phyloP scores from a whole-genome alignment of 2,888 invertebrate genomes.

The Epistrophe grossulariae region DNA sequence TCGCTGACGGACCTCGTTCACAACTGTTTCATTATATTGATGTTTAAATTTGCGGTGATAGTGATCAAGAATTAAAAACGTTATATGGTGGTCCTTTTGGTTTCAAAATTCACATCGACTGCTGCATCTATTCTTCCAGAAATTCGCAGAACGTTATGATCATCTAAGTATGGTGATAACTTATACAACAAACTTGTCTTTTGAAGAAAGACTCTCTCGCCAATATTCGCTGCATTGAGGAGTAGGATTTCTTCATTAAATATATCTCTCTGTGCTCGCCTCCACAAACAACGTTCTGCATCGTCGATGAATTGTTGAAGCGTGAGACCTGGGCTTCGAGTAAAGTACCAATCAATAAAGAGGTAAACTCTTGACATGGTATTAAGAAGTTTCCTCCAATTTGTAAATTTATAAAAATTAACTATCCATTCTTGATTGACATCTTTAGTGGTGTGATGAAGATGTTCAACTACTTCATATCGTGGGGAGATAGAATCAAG shows the following conservation, averaged over 20 bases:
- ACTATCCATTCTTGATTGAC: no score
- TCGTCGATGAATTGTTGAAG: no score
- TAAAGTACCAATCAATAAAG: no score
- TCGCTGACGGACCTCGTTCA: conserved; percentile 55
- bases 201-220: no score
- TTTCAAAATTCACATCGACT: not conserved
- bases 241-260: conserved; percentile 23
- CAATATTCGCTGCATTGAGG: conserved; percentile 11
- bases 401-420: no score
- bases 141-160: conserved; percentile 4
- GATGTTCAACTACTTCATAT: no score
- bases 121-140: conserved; percentile 46
- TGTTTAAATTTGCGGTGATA: conserved; percentile 24
- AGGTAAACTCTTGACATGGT: no score
- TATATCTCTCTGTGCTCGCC: conserved; percentile 30
- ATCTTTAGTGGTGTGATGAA: no score
- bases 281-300: conserved; percentile 31
- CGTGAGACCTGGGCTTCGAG: no score
- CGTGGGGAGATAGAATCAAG: no score
- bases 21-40: no score
- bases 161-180: conserved; percentile 38
- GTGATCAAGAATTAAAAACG: conserved; percentile 14
- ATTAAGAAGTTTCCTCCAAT: no score
- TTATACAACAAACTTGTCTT: conserved; percentile 43
- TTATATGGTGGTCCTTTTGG: conserved; percentile 34